Percentiles rank a stretch among this genome's conserved stretches.
Conservation (phyloP, 2,113 vertebrate genomes). For the Clarias gariepinus region DNA sequence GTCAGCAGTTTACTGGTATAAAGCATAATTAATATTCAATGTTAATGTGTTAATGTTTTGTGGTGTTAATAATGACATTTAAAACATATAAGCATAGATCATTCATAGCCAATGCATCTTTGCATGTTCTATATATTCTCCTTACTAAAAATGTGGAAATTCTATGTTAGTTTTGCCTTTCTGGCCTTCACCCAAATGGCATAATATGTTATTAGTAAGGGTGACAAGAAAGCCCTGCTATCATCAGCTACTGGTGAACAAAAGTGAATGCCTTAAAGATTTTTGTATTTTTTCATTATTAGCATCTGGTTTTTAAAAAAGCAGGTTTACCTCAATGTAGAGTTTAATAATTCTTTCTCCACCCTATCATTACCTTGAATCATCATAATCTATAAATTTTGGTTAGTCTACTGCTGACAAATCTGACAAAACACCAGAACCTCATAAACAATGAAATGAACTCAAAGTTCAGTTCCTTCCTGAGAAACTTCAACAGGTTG, state of each 20-base stretch:
- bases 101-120: neutral
- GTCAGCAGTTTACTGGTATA: no score
- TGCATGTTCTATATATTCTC: neutral
- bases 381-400: slow-evolving; percentile 20
- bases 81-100: neutral
- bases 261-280: neutral
- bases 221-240: neutral
- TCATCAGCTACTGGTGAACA: neutral
- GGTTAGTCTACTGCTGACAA: slow-evolving; percentile 13
- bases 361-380: slow-evolving; percentile 20
- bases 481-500: slow-evolving; percentile 25
- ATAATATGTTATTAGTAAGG: neutral
- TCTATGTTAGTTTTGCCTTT: neutral
- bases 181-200: neutral
- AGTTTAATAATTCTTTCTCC: neutral
- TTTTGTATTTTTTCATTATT: neutral
- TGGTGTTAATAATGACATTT: neutral
- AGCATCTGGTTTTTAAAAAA: neutral
- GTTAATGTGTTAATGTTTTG: no score
- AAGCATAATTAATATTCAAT: no score
- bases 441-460: slow-evolving; percentile 24
- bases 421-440: slow-evolving; percentile 1
- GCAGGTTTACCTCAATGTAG: neutral
- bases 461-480: slow-evolving; percentile 15
- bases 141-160: neutral